Base-by-base conservation (phyloP, 2,888 invertebrate species). In the Microplitis deprimator region DNA sequence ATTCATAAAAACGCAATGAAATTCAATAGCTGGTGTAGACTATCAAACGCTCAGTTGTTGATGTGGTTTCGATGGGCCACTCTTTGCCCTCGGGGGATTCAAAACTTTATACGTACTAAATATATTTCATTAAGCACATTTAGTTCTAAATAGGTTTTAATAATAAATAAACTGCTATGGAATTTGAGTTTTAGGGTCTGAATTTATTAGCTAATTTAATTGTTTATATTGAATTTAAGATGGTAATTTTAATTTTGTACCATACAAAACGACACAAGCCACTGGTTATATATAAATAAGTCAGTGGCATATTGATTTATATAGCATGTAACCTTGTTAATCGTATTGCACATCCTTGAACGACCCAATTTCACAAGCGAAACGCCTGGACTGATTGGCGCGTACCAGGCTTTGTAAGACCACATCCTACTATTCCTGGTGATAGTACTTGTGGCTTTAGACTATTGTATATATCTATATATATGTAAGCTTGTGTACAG, bases 301-400 rank as follows among this genome's bases (percentile, higher is more conserved):
- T 77, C 64, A 77, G 64, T 70, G 73, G 73, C 59, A 20, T 76
- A 77, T 77, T 73, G 69, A 77, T 73, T 77, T 71, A n/a, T 50
- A 13, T 60, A 40, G 68, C 68, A 41, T 29, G 59, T 29, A 59
- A 41, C 61, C 61, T 61, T 16, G 41, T 61, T 40, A 40, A 64
- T 64, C 62, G 73, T 73, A 62, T 73, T 16, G 62, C 71, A 65
- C 20, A 20, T 29, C 71, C 16, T 40, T 41, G 17, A 62, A 64
- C 29, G 62, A 65, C 40, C 73, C 41, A 73, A 73, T 73, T 73
- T 73, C 20, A 17, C 50, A 13, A 65, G 64, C 65, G 65, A 73
- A 65, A 73, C 64, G 65, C 39, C 39, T 41, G 17, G 39, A 73
- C 62, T 73, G 65, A 73, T 73, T 65, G 73, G 65, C 41, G 62